Evolutionary conservation across 2,797 vertebrate genomes (phyloP).

Genomic region (Xiphophorus birchmanni): DNA sequence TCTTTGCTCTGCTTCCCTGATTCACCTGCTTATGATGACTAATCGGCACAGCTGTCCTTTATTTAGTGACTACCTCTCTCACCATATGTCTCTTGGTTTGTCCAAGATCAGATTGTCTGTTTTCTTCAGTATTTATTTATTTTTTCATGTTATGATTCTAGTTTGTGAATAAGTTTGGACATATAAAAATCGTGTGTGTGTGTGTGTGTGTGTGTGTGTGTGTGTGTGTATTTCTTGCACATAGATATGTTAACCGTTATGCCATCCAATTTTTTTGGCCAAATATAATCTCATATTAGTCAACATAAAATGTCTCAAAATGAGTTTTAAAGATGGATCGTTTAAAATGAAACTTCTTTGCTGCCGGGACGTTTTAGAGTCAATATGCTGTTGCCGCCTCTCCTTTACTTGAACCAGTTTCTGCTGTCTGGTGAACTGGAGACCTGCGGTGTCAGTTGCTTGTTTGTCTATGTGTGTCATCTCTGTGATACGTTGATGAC

Average conservation of each 20-base stretch:
- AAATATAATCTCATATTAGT: background rate
- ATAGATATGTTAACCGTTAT: no score
- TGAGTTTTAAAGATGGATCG: background rate
- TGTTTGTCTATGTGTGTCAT: constrained; percentile 15
- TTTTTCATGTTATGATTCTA: background rate
- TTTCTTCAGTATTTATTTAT: background rate
- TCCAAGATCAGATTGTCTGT: background rate
- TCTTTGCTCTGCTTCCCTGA: background rate
- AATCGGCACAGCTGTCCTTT: constrained; percentile 2
- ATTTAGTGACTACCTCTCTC: constrained; percentile 4
- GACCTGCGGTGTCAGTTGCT: constrained; percentile 10
- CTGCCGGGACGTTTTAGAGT: background rate
- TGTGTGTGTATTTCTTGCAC: background rate
- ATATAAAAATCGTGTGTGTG: background rate
- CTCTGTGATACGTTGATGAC: background rate
- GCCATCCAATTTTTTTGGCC: background rate
- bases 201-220: background rate
- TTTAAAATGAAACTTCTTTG: background rate
- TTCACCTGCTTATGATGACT: background rate
- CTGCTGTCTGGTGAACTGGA: constrained; percentile 6
- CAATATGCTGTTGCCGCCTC: background rate
- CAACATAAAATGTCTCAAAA: background rate
- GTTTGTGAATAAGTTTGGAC: background rate
- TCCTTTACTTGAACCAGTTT: constrained; percentile 10
- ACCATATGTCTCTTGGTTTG: background rate